These are phyloP conservation scores for Chiloscyllium punctatum DNA, from an alignment of 2,797 vertebrate genomes.

Conservation along the genomic window DNA sequence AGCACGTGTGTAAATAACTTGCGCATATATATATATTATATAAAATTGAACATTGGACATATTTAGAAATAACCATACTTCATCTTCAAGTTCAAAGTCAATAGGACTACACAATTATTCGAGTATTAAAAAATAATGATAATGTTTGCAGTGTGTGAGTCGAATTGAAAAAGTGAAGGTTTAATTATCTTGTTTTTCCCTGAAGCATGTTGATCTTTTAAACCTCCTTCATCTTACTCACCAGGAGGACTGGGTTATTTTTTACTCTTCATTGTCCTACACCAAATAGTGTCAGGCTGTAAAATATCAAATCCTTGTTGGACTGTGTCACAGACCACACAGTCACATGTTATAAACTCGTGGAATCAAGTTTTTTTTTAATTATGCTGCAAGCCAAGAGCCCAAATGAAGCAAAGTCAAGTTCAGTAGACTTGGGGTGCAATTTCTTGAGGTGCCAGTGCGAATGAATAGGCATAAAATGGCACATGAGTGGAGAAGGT, in stretches of 20 bases:
- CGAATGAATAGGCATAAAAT: not conserved
- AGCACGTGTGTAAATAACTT: not conserved
- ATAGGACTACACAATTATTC: not conserved
- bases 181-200: not conserved
- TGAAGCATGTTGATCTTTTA: not conserved
- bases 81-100: not conserved
- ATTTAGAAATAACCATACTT: not conserved
- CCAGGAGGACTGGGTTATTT: not conserved
- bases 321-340: not conserved
- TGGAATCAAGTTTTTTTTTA: not conserved
- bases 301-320: not conserved
- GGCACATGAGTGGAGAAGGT: not conserved
- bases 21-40: not conserved
- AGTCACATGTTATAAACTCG: not conserved
- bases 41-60: not conserved
- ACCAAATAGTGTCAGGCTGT: not conserved
- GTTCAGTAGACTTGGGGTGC: not conserved
- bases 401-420: not conserved
- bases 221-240: not conserved
- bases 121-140: not conserved
- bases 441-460: not conserved
- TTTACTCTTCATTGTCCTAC: not conserved
- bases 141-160: too few species aligned
- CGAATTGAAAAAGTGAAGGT: not conserved
- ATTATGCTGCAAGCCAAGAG: not conserved